Conservation (phyloP, 2,113 vertebrate species). For the Nesogale talazaci region DNA sequence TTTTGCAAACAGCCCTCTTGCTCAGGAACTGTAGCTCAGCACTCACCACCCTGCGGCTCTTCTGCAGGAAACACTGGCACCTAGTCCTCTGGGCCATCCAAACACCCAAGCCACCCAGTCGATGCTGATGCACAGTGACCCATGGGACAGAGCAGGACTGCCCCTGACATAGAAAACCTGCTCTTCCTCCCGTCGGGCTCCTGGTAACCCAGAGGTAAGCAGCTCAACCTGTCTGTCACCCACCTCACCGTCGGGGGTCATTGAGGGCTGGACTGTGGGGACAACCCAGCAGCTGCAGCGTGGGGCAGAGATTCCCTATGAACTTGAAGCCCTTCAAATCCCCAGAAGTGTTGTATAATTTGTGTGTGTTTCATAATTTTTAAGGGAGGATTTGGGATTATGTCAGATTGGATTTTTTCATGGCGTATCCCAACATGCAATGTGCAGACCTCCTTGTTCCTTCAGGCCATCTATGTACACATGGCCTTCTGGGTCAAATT, state of each 20-base stretch:
- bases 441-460: neutral
- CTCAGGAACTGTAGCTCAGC: neutral
- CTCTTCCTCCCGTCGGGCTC: too few species aligned
- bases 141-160: too few species aligned
- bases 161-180: too few species aligned
- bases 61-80: neutral
- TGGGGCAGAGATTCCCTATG: too few species aligned
- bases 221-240: too few species aligned
- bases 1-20: slow-evolving; percentile 6
- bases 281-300: neutral
- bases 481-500: neutral
- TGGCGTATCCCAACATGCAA: neutral
- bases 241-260: too few species aligned
- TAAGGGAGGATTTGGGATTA: neutral
- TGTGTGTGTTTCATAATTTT: slow-evolving; percentile 22
- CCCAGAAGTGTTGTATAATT: slow-evolving; percentile 6
- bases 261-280: neutral
- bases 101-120: too few species aligned
- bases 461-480: neutral
- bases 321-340: slow-evolving; percentile 28
- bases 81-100: neutral
- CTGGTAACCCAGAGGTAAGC: too few species aligned
- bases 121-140: too few species aligned
- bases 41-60: neutral
- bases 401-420: neutral